Conservation (phyloP, 2,113 vertebrate genomes). For the Callipepla squamata region DNA sequence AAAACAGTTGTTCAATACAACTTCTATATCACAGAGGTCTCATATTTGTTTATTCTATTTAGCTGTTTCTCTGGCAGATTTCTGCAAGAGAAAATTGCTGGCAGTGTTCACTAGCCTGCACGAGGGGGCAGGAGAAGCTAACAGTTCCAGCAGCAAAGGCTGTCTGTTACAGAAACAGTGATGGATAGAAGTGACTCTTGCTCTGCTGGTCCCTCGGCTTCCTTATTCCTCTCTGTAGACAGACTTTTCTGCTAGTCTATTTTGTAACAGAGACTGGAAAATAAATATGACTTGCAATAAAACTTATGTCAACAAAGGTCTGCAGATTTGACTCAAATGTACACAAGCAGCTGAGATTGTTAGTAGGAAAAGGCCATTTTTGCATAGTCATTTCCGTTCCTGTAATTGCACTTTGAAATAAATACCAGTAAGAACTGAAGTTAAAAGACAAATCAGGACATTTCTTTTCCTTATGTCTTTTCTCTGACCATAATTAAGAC, state of each 20-base stretch:
- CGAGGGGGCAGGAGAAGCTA: slow-evolving; percentile 80
- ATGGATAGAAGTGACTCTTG: not conserved
- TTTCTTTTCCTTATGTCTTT: not conserved
- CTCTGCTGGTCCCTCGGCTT: not conserved
- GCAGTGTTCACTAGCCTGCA: slow-evolving; percentile 69
- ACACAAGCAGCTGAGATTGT: not conserved
- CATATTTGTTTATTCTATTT: not conserved
- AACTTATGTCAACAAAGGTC: slow-evolving; percentile 23
- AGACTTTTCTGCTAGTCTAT: not conserved
- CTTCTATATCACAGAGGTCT: not conserved
- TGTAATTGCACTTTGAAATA: slow-evolving; percentile 50
- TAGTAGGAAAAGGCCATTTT: slow-evolving; percentile 31
- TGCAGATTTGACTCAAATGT: slow-evolving; percentile 11
- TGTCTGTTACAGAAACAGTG: not conserved
- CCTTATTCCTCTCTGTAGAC: not conserved
- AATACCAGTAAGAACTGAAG: slow-evolving; percentile 27
- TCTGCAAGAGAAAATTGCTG: not conserved
- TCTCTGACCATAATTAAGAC: slow-evolving; percentile 38
- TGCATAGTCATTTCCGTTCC: slow-evolving; percentile 28
- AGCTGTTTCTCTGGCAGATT: not conserved
- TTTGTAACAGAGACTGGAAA: slow-evolving; percentile 11
- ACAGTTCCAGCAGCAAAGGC: slow-evolving; percentile 54
- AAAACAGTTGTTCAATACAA: not conserved
- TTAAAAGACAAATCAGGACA: slow-evolving; percentile 11
- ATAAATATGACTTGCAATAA: slow-evolving; percentile 5